Evolutionary conservation across 1,140 invertebrate species (phyloP).

Genomic region (Cardiocondyla obscurior): DNA sequence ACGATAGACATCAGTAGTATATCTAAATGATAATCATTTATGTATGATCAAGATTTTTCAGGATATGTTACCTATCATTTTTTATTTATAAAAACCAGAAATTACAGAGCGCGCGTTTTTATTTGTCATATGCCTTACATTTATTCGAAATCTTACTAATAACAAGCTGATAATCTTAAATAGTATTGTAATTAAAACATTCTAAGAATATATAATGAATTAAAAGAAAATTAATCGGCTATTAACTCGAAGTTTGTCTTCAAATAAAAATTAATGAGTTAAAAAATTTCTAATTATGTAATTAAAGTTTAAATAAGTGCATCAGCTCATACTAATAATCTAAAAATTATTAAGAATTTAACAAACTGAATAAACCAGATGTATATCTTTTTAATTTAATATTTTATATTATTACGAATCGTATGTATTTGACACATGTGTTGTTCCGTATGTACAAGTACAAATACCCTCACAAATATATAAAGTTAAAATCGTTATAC

Average conservation of each 20-base stretch:
- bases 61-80: too few species aligned
- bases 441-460: conserved; percentile 4
- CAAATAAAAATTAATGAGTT: neutral
- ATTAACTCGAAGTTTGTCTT: neutral
- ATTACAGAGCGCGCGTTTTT: too few species aligned
- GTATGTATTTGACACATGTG: neutral
- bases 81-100: too few species aligned
- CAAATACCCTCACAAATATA: conserved; percentile 1
- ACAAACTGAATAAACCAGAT: neutral
- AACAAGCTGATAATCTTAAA: neutral
- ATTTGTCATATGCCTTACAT: too few species aligned
- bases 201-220: neutral
- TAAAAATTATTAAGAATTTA: neutral
- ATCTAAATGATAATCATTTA: too few species aligned
- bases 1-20: too few species aligned
- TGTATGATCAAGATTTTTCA: too few species aligned
- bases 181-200: neutral
- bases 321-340: neutral
- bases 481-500: neutral
- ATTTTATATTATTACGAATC: neutral
- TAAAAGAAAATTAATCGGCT: neutral
- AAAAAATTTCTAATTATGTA: neutral
- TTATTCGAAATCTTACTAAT: too few species aligned
- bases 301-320: neutral
- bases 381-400: neutral